These are phyloP conservation scores for Pseudolycoriella hygida DNA, from an alignment of 2,888 invertebrate species.

Conservation along the genomic window DNA sequence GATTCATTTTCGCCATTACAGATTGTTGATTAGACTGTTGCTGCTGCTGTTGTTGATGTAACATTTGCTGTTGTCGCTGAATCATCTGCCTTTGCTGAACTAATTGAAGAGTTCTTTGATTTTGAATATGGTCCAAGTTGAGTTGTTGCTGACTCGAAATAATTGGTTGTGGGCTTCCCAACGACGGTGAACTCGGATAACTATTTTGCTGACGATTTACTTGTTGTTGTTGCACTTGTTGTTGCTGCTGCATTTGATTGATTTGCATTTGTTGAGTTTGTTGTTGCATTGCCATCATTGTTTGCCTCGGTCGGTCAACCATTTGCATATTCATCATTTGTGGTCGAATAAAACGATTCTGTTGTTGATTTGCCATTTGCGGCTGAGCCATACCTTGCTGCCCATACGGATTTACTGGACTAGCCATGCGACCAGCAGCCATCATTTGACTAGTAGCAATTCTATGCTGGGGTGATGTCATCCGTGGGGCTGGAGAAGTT, in stretches of 20 bases:
- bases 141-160: constrained; percentile 28
- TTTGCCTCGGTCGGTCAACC: constrained; percentile 13
- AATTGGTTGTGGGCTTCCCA: constrained; percentile 34
- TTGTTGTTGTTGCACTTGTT: constrained; percentile 10
- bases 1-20: no score
- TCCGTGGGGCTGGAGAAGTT: constrained; percentile 30
- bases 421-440: constrained; percentile 27
- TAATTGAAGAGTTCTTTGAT: constrained; percentile 9
- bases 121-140: constrained; percentile 8
- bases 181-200: constrained; percentile 8
- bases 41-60: constrained; percentile 18
- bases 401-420: constrained; percentile 24
- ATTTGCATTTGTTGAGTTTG: constrained; percentile 11
- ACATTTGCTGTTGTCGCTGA: constrained; percentile 21
- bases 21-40: constrained; percentile 15
- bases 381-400: constrained; percentile 13
- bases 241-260: constrained; percentile 15
- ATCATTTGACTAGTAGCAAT: constrained; percentile 14
- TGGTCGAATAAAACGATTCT: constrained; percentile 30
- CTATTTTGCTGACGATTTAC: constrained; percentile 14
- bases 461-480: constrained; percentile 40
- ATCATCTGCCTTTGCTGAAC: constrained; percentile 20
- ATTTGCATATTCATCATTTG: constrained; percentile 13
- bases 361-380: constrained; percentile 17
- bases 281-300: constrained; percentile 10